Base-by-base conservation (phyloP, 2,888 invertebrate genomes). In the Eupithecia subumbrata region DNA sequence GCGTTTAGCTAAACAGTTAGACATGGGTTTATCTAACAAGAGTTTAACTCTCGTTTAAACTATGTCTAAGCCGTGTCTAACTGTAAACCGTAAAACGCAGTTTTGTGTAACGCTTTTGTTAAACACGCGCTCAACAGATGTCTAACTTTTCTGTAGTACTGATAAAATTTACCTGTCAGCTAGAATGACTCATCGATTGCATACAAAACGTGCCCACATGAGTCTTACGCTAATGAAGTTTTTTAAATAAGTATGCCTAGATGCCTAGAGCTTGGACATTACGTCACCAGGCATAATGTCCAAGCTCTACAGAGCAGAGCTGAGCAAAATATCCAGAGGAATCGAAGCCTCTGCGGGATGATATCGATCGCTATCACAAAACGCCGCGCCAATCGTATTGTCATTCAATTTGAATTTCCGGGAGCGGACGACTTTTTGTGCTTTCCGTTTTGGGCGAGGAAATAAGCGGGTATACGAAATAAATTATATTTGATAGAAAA, bases 391-490 rank as follows among this genome's bases (percentile, higher is more conserved):
- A 92, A 93, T 93, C 93, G 92, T 92, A 92, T 92, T 93, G 93
- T 94, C 93, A 91, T 93, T 92, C 92, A 91, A 93, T 92, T 94
- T 93, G 92, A 92, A 93, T 93, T 92, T 92, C 90, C 90, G 87
- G 90, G 87, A 88, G 87, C 89, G 84, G 86, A 85, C 87, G 86
- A 88, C 89, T 92, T 91, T 87, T 91, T 92, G 89, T 80, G 85
- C 85, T 78, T 85, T 82, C 79, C 80, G 72, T 64, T 79, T 80
- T 68, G 76, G 84, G 89, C 87, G 80, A 83, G 14, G 73, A 78
- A 80, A 83, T 16, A 18, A 78, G 89, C 84, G 87, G 74, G 40
- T 4, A 25, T 40, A 43, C 25, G 9, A 30, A 34, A 63, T 8
- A 63, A 16, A 64, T 2, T 18, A 34, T 18, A 34, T 34, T 18